These are phyloP conservation scores for Solea senegalensis DNA, from an alignment of 2,113 vertebrate species.

Conservation along the genomic window DNA sequence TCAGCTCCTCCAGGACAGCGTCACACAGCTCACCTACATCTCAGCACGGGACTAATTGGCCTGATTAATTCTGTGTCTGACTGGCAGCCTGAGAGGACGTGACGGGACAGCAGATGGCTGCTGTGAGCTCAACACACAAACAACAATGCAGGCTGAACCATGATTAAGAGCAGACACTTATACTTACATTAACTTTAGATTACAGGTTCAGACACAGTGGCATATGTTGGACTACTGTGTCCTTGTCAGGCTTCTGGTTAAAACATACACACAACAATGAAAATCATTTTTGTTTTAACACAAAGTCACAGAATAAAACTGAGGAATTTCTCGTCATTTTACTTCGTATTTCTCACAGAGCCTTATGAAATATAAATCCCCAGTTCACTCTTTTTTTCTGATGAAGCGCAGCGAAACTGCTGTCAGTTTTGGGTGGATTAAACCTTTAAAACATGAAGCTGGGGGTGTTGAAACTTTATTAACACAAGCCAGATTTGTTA, in stretches of 20 bases:
- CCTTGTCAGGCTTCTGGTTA: not conserved
- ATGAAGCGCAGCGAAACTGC: too few relatives aligned
- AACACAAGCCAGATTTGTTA: too few relatives aligned
- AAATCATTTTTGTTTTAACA: not conserved
- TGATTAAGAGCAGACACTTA: constrained; percentile 20
- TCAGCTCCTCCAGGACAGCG: constrained; percentile 2
- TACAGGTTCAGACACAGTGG: constrained; percentile 24
- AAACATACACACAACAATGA: not conserved
- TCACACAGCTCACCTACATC: constrained; percentile 55
- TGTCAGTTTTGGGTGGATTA: too few relatives aligned
- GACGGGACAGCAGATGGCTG: constrained; percentile 64
- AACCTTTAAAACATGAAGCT: too few relatives aligned
- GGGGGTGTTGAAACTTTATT: too few relatives aligned
- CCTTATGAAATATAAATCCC: too few relatives aligned
- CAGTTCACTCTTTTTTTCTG: too few relatives aligned
- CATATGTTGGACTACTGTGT: not conserved
- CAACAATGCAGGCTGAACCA: constrained; percentile 1
- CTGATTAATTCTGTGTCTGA: constrained; percentile 61
- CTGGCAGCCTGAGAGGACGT: constrained; percentile 16
- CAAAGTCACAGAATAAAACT: not conserved
- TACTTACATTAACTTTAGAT: constrained; percentile 21
- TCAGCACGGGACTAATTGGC: constrained; percentile 61
- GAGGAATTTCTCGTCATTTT: too few relatives aligned
- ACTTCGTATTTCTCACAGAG: too few relatives aligned
- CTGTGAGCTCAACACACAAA: constrained; percentile 42